Evolutionary conservation across 2,113 vertebrate genomes (phyloP).

Genomic region (Paradoxurus hermaphroditus): DNA sequence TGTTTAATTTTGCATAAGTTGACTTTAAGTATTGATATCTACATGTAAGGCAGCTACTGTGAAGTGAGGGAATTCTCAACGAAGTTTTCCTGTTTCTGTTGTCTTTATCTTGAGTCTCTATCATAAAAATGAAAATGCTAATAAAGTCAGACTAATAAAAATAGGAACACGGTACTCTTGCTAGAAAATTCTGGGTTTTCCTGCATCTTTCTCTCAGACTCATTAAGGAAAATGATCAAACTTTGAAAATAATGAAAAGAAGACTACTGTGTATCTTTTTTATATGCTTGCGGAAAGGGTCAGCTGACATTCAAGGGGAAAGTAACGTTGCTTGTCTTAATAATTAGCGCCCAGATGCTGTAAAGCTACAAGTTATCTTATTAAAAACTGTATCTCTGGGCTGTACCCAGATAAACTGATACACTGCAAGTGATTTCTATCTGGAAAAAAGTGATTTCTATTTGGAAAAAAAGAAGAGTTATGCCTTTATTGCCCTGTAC

Average conservation of each 20-base stretch:
- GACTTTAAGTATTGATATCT: background rate
- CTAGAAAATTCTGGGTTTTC: background rate
- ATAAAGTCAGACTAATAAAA: background rate
- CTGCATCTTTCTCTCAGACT: background rate
- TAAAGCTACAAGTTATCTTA: background rate
- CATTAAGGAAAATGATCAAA: background rate
- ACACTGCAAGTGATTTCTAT: background rate
- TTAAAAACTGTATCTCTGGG: too few species aligned
- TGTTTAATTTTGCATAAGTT: background rate
- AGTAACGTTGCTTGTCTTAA: background rate
- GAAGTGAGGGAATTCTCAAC: background rate
- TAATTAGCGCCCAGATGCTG: background rate
- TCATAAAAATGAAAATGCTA: background rate
- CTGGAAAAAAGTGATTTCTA: background rate
- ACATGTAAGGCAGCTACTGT: background rate
- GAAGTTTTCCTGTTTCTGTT: background rate
- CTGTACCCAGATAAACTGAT: too few species aligned
- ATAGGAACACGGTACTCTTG: background rate
- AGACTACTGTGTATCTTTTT: background rate
- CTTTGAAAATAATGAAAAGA: background rate
- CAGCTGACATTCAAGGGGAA: background rate
- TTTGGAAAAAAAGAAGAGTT: background rate
- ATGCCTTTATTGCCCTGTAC: background rate
- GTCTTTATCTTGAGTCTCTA: background rate
- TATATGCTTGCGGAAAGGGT: background rate